phyloP scores from a whole-genome alignment of 2,797 vertebrate species.

The Myiotriccus ornatus region DNA sequence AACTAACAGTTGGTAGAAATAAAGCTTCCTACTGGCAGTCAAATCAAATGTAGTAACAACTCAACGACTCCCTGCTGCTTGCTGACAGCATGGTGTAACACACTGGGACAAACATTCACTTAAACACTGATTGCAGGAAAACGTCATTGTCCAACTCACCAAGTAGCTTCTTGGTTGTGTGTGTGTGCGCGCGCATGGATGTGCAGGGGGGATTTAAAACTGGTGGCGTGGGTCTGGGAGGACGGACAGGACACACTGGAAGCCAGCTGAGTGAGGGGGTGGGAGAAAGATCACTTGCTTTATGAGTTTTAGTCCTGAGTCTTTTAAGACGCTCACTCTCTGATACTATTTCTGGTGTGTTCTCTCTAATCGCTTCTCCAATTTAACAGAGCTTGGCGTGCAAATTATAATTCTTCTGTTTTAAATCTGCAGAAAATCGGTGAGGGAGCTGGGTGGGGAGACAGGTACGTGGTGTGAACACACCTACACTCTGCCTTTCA shows the following conservation, averaged over 20 bases:
- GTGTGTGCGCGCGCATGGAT: neutral
- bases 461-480: neutral
- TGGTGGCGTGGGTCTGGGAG: neutral
- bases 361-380: constrained; percentile 41
- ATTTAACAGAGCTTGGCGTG: constrained; percentile 7
- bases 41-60: constrained; percentile 87
- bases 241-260: neutral
- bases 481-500: neutral
- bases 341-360: constrained; percentile 44
- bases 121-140: constrained; percentile 82
- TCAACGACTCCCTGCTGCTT: constrained; percentile 77
- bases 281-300: constrained; percentile 31
- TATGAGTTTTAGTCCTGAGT: neutral
- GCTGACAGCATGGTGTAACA: constrained; percentile 81
- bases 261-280: neutral
- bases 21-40: constrained; percentile 83
- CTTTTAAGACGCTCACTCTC: neutral
- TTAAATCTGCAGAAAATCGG: neutral
- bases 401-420: constrained; percentile 24
- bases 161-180: neutral
- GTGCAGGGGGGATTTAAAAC: neutral
- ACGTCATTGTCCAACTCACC: constrained; percentile 72
- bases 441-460: neutral
- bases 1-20: constrained; percentile 80
- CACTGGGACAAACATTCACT: constrained; percentile 84